Evolutionary conservation across 2,888 invertebrate species (phyloP).

Genomic region (Erannis defoliaria): DNA sequence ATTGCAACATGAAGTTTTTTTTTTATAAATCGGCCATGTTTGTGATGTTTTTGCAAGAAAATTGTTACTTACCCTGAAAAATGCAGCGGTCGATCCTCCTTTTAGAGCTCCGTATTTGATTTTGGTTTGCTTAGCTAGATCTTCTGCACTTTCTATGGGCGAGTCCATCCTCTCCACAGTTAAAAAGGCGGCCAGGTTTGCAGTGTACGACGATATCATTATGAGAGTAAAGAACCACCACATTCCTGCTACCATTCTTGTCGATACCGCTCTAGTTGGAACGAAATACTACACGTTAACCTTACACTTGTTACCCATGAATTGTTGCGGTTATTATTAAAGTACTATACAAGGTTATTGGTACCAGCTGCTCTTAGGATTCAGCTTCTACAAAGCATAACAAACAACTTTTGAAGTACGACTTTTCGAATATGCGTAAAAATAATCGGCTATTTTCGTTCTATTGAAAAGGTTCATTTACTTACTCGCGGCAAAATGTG

Average conservation of each 20-base stretch:
- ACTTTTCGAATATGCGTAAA: too few species aligned
- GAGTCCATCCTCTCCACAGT: constrained; percentile 97
- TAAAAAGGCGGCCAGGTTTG: constrained; percentile 97
- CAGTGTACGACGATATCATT: constrained; percentile 98
- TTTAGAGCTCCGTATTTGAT: constrained; percentile 98
- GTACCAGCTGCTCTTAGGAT: too few species aligned
- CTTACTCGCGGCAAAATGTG: too few species aligned
- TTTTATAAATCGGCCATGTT: background rate
- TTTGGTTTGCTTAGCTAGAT: constrained; percentile 97
- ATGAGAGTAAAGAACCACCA: constrained; percentile 98
- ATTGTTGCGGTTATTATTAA: too few species aligned
- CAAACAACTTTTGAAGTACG: too few species aligned
- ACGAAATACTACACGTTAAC: constrained; percentile 19
- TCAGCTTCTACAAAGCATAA: too few species aligned
- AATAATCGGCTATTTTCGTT: too few species aligned
- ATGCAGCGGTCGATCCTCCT: constrained; percentile 97
- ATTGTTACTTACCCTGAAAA: constrained; percentile 93
- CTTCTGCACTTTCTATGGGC: constrained; percentile 98
- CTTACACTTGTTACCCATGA: background rate
- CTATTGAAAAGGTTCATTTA: too few species aligned
- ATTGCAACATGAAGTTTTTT: background rate
- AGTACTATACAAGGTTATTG: too few species aligned
- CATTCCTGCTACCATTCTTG: constrained; percentile 96
- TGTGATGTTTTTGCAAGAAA: constrained; percentile 7
- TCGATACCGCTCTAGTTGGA: constrained; percentile 91